These are phyloP conservation scores for Rhizomys pruinosus DNA, from an alignment of 2,113 vertebrate species.

Conservation along the genomic window DNA sequence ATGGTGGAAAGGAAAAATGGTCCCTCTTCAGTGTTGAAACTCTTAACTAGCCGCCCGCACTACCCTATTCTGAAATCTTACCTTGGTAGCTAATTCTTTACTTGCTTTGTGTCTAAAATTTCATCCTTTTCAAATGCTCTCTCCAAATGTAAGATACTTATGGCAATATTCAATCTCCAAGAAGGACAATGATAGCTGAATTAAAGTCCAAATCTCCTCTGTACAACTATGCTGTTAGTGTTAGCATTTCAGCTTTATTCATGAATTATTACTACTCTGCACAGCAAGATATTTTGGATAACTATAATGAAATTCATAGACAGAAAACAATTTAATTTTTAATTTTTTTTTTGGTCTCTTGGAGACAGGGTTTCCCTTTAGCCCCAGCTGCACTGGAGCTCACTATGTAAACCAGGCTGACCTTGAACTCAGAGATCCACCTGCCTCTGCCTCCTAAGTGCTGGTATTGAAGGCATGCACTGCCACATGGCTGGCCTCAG, in stretches of 20 bases:
- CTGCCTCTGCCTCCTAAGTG: too few relatives aligned
- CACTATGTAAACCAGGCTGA: too few relatives aligned
- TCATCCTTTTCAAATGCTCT: background rate
- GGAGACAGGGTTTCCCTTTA: too few relatives aligned
- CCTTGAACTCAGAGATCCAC: too few relatives aligned
- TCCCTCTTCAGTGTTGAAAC: background rate
- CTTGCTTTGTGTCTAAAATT: background rate
- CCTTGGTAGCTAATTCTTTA: background rate
- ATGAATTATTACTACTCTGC: conserved; percentile 56
- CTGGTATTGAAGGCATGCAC: too few relatives aligned
- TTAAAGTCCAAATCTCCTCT: conserved; percentile 31
- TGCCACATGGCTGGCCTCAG: too few relatives aligned
- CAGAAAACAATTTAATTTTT: conserved; percentile 73
- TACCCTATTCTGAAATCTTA: background rate
- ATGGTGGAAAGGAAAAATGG: background rate
- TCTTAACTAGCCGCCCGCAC: background rate
- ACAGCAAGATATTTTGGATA: conserved; percentile 54
- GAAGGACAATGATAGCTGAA: conserved; percentile 21
- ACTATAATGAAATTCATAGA: conserved; percentile 67
- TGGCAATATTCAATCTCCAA: background rate
- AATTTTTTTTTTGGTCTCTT: too few relatives aligned
- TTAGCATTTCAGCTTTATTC: conserved; percentile 64
- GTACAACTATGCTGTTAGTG: conserved; percentile 49
- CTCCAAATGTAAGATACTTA: background rate
- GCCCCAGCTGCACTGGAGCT: too few relatives aligned